Evolutionary conservation across 2,113 vertebrate genomes (phyloP).

Genomic region (Hippocampus mohnikei): DNA sequence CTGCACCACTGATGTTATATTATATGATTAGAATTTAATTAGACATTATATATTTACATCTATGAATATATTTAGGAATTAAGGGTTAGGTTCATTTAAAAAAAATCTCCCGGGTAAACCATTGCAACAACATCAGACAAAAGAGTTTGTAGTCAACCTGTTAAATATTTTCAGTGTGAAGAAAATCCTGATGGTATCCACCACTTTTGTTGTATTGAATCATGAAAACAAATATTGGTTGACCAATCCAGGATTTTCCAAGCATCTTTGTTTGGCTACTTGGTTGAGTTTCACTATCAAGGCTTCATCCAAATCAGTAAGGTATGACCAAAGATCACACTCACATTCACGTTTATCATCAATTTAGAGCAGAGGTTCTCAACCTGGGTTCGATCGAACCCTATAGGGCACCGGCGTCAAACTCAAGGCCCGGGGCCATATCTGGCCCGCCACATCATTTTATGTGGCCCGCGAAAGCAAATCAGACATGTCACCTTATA

Average conservation of each 20-base stretch:
- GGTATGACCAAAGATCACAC: not conserved
- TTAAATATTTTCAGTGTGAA: not conserved
- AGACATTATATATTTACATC: no score
- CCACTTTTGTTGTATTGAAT: not conserved
- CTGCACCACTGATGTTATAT: no score
- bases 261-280: not conserved
- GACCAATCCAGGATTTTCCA: not conserved
- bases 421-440: no score
- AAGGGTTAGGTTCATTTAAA: not conserved
- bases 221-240: constrained; percentile 1
- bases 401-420: no score
- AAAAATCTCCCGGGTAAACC: not conserved
- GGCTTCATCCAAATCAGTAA: not conserved
- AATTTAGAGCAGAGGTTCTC: not conserved
- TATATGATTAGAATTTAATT: no score
- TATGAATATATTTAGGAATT: no score
- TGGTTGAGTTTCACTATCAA: not conserved
- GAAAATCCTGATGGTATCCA: not conserved
- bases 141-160: not conserved
- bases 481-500: no score
- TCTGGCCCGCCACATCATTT: no score
- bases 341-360: not conserved
- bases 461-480: no score
- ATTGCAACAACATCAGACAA: not conserved
- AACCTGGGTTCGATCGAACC: no score